A percentile compares a stretch with the other conserved stretches of the same genome.
These are phyloP conservation scores for Spinus pinus DNA, from an alignment of 2,797 vertebrate species.

Conservation along the genomic window DNA sequence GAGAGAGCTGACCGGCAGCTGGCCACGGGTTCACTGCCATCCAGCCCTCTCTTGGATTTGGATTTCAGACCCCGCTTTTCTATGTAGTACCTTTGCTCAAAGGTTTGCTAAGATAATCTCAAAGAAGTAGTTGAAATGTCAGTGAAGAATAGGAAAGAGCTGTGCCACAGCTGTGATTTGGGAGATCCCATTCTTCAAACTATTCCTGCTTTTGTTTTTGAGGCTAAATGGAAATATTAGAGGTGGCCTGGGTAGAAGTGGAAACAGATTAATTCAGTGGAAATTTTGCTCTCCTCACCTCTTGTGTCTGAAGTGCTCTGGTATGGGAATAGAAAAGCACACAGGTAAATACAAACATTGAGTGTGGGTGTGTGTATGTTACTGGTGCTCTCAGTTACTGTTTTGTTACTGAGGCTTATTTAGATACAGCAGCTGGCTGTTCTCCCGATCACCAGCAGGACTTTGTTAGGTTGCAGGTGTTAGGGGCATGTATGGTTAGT, in stretches of 20 bases:
- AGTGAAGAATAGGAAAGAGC: neutral
- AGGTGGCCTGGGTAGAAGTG: neutral
- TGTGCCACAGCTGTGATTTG: neutral
- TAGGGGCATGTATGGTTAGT: accelerated
- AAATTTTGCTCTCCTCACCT: neutral
- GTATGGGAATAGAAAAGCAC: neutral
- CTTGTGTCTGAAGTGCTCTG: neutral
- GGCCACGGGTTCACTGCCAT: neutral
- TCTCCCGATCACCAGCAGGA: neutral
- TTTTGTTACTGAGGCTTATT: neutral
- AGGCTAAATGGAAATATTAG: neutral
- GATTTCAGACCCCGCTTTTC: neutral
- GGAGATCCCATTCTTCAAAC: neutral
- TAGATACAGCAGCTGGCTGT: neutral
- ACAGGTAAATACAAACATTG: accelerated
- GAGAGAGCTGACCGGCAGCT: neutral
- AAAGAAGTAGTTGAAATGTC: neutral
- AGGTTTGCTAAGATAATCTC: neutral
- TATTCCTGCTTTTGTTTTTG: neutral
- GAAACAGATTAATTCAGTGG: neutral
- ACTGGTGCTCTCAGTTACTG: neutral
- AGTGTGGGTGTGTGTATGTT: neutral
- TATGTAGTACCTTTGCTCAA: neutral
- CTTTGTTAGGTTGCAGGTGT: neutral
- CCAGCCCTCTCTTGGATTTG: neutral